These are phyloP conservation scores for Oryzias curvinotus DNA, from an alignment of 2,113 vertebrate species.

Conservation along the genomic window DNA sequence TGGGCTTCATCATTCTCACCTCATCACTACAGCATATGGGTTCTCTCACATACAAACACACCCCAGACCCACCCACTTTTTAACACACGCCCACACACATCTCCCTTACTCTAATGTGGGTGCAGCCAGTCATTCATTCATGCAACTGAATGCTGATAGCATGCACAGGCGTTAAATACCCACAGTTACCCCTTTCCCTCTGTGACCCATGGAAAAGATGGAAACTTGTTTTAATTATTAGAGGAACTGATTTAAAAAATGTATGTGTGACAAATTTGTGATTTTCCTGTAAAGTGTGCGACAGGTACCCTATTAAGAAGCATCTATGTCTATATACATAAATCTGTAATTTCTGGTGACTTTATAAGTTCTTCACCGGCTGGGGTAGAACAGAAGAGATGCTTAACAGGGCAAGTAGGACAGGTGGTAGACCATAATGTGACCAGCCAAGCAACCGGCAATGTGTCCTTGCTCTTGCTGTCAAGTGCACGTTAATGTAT, in stretches of 20 bases:
- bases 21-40: slow-evolving; percentile 56
- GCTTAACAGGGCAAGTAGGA: slow-evolving; percentile 21
- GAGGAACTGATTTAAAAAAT: slow-evolving; percentile 32
- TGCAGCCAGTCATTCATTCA: slow-evolving; percentile 20
- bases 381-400: slow-evolving; percentile 12
- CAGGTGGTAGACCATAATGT: slow-evolving; percentile 69
- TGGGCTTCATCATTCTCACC: slow-evolving; percentile 75
- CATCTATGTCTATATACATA: slow-evolving; percentile 5
- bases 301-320: too few species aligned
- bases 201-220: slow-evolving; percentile 27
- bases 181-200: slow-evolving; percentile 21
- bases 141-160: slow-evolving; percentile 36
- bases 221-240: slow-evolving; percentile 43
- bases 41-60: slow-evolving; percentile 35
- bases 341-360: slow-evolving; percentile 59
- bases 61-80: slow-evolving; percentile 17
- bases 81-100: slow-evolving; percentile 45
- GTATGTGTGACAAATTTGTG: slow-evolving; percentile 15
- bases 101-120: slow-evolving; percentile 15
- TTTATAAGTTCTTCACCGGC: slow-evolving; percentile 56
- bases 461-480: slow-evolving; percentile 75
- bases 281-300: background rate
- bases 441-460: slow-evolving; percentile 68
- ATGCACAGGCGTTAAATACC: slow-evolving; percentile 29
- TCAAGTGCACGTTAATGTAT: slow-evolving; percentile 84